Base-by-base conservation (phyloP, 2,888 invertebrate species). In the Habroteleia sp. region DNA sequence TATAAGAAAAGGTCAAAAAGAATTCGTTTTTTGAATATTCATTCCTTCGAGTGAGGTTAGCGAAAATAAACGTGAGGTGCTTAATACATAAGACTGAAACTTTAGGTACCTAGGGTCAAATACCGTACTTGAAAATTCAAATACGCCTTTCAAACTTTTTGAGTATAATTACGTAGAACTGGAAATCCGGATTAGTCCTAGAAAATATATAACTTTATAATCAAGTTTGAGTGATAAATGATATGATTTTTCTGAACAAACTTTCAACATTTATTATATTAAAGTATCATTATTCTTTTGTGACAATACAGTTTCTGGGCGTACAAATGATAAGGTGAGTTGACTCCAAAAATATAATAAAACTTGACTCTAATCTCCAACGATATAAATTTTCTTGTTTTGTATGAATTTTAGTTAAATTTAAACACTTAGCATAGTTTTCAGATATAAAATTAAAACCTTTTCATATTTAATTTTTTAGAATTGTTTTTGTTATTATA, bases 21-120 rank as follows among this genome's bases (percentile, higher is more conserved):
- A 56, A 8, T 35, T 41, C 41, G 14, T 56, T 56, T 29, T 42
- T 56, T n/a, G 56, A 42, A 56, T 56, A 56, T 56, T 56, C 56
- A 56, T 56, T 42, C 33, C n/a, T 20, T 33, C 27, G 17, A 37
- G 31, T 4, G 35, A 14, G 56, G 31, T 42, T 5, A 13, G 42
- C 31, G 23, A 44, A 44, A 44, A 58, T 23, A 44, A 44, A 58
- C 39, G 31, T 20, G 33, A 39, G 35, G 44, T 20, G 42, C 33
- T 58, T 58, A 33, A 33, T 23, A 25, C 44, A 8, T 44, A 23
- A 42, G 25, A 44, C 29, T 33, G 14, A 60, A 46, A 60, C 35
- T 60, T 44, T 37, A 17, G 10, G 7, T 11, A 35, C 14, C 17
- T 7, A 13, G 20, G 31, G 25, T 58, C 14, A 16, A 44, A 58